Percentiles rank a stretch among this genome's conserved stretches.
Conservation (phyloP, 2,888 invertebrate species). For the Aspidiotus destructor region DNA sequence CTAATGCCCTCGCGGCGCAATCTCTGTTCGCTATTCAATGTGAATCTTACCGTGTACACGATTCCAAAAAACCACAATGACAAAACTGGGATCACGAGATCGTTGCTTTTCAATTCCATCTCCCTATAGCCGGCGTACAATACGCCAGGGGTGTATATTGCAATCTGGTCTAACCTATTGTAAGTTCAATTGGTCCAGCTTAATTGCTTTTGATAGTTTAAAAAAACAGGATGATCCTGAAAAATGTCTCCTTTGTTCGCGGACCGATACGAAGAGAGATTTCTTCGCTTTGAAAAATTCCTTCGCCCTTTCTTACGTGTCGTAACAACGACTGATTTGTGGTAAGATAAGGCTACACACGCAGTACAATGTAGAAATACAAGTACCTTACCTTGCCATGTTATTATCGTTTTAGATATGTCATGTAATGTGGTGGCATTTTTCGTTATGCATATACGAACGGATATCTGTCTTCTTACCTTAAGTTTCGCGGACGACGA, state of each 20-base stretch:
- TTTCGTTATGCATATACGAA: too few relatives aligned
- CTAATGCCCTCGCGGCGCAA: conserved; percentile 3
- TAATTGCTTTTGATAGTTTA: conserved; percentile 29
- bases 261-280: background rate
- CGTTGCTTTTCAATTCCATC: conserved; percentile 20
- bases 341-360: too few relatives aligned
- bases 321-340: too few relatives aligned
- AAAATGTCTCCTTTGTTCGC: conserved; percentile 4
- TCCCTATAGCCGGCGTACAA: conserved; percentile 9
- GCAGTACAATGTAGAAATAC: too few relatives aligned
- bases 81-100: conserved; percentile 19
- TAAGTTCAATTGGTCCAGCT: conserved; percentile 29
- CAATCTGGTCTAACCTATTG: conserved; percentile 29
- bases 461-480: too few relatives aligned
- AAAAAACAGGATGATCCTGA: conserved; percentile 5
- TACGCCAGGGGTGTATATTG: conserved; percentile 31
- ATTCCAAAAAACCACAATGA: conserved; percentile 27
- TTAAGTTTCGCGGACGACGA: too few relatives aligned
- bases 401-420: too few relatives aligned
- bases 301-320: too few relatives aligned
- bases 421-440: too few relatives aligned
- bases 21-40: background rate
- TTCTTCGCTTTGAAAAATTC: too few relatives aligned
- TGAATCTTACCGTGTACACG: background rate
- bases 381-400: too few relatives aligned